phyloP scores from a whole-genome alignment of 2,888 invertebrate genomes.

The Eupithecia exiguata region DNA sequence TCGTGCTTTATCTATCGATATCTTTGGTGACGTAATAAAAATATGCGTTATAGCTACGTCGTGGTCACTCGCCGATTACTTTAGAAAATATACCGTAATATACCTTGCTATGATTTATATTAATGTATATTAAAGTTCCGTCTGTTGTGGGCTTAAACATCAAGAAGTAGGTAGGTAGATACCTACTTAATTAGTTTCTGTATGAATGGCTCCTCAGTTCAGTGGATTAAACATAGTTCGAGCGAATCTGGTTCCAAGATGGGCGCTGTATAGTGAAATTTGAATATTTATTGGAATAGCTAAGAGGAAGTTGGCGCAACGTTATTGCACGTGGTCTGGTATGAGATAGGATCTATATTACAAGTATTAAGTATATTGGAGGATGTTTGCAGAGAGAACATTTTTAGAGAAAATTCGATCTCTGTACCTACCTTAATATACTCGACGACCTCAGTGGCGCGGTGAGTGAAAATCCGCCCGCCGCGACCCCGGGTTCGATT shows the following conservation, averaged over 20 bases:
- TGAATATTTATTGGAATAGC: constrained; percentile 37
- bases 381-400: not conserved
- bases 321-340: constrained; percentile 21
- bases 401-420: not conserved
- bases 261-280: constrained; percentile 30
- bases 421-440: not conserved
- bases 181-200: not conserved
- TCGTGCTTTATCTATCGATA: too few species aligned
- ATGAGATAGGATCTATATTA: constrained; percentile 10
- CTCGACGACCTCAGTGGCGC: too few species aligned
- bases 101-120: too few species aligned
- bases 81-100: too few species aligned
- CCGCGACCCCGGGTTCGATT: too few species aligned
- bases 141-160: too few species aligned
- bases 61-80: too few species aligned
- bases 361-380: not conserved
- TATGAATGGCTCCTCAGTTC: constrained; percentile 13
- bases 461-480: too few species aligned
- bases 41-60: too few species aligned
- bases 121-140: too few species aligned
- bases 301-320: constrained; percentile 27
- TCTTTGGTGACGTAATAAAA: too few species aligned
- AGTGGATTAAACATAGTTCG: constrained; percentile 32
- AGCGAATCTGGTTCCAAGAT: constrained; percentile 27
- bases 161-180: not conserved